Evolutionary conservation across 2,113 vertebrate species (phyloP).

Genomic region (Patagioenas fasciata): DNA sequence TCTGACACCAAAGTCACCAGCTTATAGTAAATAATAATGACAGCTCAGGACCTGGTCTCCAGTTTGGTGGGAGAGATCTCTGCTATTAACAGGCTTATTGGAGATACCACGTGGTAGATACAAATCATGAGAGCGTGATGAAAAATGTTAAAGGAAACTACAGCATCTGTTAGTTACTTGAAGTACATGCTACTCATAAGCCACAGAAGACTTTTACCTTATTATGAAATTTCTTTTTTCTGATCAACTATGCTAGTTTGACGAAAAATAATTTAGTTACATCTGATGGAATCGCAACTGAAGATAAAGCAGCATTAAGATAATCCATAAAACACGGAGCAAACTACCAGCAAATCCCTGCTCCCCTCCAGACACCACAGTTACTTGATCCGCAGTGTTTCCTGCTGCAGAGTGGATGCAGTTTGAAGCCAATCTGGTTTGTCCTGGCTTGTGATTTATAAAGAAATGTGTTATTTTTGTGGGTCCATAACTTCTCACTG

Average conservation of each 20-base stretch:
- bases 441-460: conserved; percentile 21
- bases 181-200: not conserved
- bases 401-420: conserved; percentile 27
- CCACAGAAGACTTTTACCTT: not conserved
- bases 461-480: conserved; percentile 36
- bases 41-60: not conserved
- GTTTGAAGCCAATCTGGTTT: conserved; percentile 51
- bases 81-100: not conserved
- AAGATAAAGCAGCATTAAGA: conserved; percentile 37
- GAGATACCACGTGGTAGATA: not conserved
- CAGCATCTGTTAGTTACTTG: not conserved
- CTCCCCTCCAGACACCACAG: conserved; percentile 42
- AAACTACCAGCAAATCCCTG: conserved; percentile 67
- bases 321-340: conserved; percentile 49
- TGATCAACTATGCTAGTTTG: not conserved
- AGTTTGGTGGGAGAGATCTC: not conserved
- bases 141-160: not conserved
- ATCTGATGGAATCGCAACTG: not conserved
- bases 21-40: not conserved
- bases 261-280: not conserved
- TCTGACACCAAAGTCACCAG: not conserved
- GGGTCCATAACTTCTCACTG: not conserved
- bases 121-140: not conserved
- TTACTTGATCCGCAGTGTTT: conserved; percentile 9
- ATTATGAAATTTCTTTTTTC: not conserved